Evolutionary conservation across 2,888 invertebrate species (phyloP), one percentile per base, ranked within the genome.

Genomic region (Apotomis betuletana): DNA sequence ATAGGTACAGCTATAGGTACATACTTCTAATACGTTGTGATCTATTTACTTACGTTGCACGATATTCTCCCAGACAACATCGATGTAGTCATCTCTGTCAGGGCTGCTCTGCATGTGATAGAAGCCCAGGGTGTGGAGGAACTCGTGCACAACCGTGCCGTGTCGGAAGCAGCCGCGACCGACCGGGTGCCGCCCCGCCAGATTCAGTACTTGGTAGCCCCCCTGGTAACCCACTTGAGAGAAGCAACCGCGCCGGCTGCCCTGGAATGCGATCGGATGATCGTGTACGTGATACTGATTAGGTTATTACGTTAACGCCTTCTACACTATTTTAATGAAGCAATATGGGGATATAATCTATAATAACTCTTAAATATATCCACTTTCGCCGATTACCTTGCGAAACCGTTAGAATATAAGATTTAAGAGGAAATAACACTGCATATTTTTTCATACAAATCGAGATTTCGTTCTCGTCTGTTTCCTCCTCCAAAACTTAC

Each of bases 91-190:
- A 81, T 97, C 97, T 76, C 97, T 94, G 85, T 97, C 96, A 0
- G 95, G 94, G 65, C 97, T 94, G 80, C 96, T 96, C 85, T 97
- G 97, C 89, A 97, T 97, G 83, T 97, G 97, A 86, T 96, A 96
- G 87, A 97, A 97, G 3, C 97, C 97, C 0, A 97, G 90, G 0
- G 96, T 95, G 81, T 97, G 97, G 78, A 97, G 92, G 61, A 97
- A 87, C 84, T 97, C 97, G 82, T 97, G 96, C 4, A 96, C 94
- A 4, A 96, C 94, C n/a, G 96, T 96, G 12, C 96, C 96, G 76
- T 94, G 94, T 0, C 94, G 90, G 76, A 95, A 94, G 80, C 95
- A 95, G 13, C 95, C 94, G 0, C 94, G 92, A 0, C 94, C 94
- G 0, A 85, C 91, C 0, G 95, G 90, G 75, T 95, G 95, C 0